phyloP scores from a whole-genome alignment of 2,888 invertebrate genomes.

The Synanthedon andrenaeformis region DNA sequence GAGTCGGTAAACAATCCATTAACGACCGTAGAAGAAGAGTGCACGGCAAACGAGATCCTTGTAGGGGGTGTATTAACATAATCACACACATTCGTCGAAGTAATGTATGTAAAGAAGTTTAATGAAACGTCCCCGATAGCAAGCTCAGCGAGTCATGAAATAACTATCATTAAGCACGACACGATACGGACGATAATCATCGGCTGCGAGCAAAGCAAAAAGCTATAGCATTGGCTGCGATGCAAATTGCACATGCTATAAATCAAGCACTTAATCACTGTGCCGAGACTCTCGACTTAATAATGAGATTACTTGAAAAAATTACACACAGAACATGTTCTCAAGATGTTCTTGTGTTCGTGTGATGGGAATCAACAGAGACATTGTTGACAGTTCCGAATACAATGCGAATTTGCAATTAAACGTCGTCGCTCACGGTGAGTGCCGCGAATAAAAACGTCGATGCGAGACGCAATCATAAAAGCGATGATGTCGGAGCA shows the following conservation, averaged over 20 bases:
- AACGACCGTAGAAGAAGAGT: conserved; percentile 40
- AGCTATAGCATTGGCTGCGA: conserved; percentile 58
- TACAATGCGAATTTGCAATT: conserved; percentile 1
- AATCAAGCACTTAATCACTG: conserved; percentile 67
- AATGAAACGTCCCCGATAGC: conserved; percentile 63
- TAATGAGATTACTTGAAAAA: conserved; percentile 67
- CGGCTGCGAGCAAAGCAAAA: conserved; percentile 63
- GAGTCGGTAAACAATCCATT: conserved; percentile 52
- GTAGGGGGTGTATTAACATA: conserved; percentile 53
- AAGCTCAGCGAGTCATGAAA: conserved; percentile 62
- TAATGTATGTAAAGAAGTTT: conserved; percentile 64
- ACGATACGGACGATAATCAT: conserved; percentile 68
- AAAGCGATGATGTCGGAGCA: background rate
- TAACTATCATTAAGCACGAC: conserved; percentile 67
- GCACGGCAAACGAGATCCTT: conserved; percentile 38
- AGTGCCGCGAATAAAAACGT: background rate
- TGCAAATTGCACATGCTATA: conserved; percentile 67
- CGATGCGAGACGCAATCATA: background rate
- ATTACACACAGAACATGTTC: conserved; percentile 36
- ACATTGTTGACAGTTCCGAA: conserved; percentile 23
- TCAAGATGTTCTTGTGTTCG: conserved; percentile 21
- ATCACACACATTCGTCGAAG: conserved; percentile 62
- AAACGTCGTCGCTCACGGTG: background rate
- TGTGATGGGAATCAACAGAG: conserved; percentile 31
- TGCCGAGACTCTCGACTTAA: conserved; percentile 45